phyloP scores from a whole-genome alignment of 2,797 vertebrate species.

The Bradypodion pumilum region DNA sequence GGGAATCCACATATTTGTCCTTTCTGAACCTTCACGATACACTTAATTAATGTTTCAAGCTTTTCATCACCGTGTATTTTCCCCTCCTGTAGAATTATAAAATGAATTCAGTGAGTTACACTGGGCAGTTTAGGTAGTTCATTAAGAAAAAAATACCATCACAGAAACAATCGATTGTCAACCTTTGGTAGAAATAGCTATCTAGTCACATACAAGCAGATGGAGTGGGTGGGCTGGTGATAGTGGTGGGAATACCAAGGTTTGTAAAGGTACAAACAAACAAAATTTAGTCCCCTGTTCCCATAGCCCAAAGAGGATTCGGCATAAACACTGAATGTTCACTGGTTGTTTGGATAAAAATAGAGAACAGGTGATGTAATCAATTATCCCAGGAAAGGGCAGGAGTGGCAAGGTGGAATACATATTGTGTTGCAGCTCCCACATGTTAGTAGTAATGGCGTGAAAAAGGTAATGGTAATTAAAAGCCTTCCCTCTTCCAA shows the following conservation, averaged over 20 bases:
- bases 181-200: neutral
- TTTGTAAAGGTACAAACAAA: neutral
- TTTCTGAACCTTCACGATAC: conserved; percentile 45
- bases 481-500: neutral
- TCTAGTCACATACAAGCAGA: neutral
- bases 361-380: neutral
- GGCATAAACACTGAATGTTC: neutral
- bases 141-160: conserved; percentile 18
- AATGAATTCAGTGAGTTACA: conserved; percentile 16
- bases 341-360: neutral
- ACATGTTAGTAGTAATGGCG: neutral
- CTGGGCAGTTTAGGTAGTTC: neutral
- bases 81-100: conserved; percentile 26
- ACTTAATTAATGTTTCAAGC: conserved; percentile 38
- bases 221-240: neutral
- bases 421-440: neutral
- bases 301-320: neutral
- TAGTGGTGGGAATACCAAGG: neutral
- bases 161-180: neutral
- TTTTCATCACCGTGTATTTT: conserved; percentile 36
- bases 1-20: conserved; percentile 33
- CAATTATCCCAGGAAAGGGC: neutral
- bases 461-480: too few relatives aligned
- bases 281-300: neutral
- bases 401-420: neutral